These are phyloP conservation scores for Pogonocichla stellata DNA, from an alignment of 2,113 vertebrate genomes.

Conservation along the genomic window DNA sequence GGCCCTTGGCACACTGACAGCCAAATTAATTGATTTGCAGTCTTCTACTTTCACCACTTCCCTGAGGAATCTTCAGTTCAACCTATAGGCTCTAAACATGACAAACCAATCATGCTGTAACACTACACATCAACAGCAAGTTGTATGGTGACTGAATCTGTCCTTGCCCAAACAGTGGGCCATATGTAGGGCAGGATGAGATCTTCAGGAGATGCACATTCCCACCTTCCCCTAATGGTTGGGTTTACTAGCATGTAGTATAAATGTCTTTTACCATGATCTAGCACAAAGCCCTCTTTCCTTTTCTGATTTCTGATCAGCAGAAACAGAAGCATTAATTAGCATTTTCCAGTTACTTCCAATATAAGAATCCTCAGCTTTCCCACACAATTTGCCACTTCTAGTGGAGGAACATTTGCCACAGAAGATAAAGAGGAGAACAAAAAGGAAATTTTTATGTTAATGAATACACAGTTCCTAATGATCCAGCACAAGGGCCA, in stretches of 20 bases:
- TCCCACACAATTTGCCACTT: background rate
- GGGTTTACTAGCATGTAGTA: background rate
- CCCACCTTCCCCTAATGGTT: background rate
- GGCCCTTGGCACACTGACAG: background rate
- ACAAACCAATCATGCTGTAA: background rate
- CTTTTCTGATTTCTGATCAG: background rate
- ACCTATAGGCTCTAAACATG: rapidly evolving
- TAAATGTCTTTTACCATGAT: background rate
- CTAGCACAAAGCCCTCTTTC: background rate
- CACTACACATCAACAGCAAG: background rate
- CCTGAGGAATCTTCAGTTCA: background rate
- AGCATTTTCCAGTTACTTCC: background rate
- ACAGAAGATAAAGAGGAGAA: background rate
- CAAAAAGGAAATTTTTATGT: background rate
- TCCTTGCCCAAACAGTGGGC: background rate
- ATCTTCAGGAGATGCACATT: rapidly evolving
- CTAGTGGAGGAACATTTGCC: rapidly evolving
- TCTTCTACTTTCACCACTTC: background rate
- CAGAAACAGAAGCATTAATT: background rate
- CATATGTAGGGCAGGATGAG: background rate
- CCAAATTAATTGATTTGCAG: background rate
- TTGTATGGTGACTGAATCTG: rapidly evolving
- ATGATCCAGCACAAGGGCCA: background rate
- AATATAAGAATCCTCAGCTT: background rate
- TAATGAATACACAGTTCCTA: background rate